Conservation (phyloP, 2,888 invertebrate genomes). For the Drosophila anomelani region DNA sequence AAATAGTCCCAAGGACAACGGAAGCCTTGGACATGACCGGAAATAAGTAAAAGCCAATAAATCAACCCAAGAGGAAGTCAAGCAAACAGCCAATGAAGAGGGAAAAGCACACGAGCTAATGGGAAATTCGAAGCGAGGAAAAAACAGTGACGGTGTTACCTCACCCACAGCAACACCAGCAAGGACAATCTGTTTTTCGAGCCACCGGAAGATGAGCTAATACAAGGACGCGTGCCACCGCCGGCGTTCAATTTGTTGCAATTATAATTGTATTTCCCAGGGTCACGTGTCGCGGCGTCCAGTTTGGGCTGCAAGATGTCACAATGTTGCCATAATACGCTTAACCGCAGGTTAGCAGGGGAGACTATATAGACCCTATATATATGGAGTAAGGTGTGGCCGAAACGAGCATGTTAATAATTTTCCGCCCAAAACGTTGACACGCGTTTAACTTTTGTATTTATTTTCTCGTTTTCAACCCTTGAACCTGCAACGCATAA, state of each 20-base stretch:
- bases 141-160: constrained; percentile 36
- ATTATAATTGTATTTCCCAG: constrained; percentile 82
- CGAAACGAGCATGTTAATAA: constrained; percentile 63
- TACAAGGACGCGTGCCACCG: constrained; percentile 83
- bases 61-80: constrained; percentile 70
- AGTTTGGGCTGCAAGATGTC: constrained; percentile 53
- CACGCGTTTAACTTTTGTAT: constrained; percentile 66
- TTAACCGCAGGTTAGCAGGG: constrained; percentile 63
- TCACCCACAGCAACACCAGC: constrained; percentile 24
- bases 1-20: constrained; percentile 41
- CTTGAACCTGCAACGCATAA: constrained; percentile 41
- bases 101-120: constrained; percentile 21
- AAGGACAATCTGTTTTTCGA: constrained; percentile 29
- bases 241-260: constrained; percentile 85
- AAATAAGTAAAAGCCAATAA: constrained; percentile 82
- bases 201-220: constrained; percentile 81
- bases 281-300: constrained; percentile 65
- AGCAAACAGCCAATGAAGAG: constrained; percentile 44
- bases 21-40: constrained; percentile 63
- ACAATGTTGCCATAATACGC: constrained; percentile 78
- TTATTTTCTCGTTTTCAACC: constrained; percentile 51
- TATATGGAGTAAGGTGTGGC: constrained; percentile 34
- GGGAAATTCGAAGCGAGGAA: constrained; percentile 45
- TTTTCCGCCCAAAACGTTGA: constrained; percentile 58
- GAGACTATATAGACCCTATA: not conserved